Evolutionary conservation across 2,113 vertebrate genomes (phyloP), one percentile per base, ranked within the genome.

Genomic region (Cranoglanis bouderius): DNA sequence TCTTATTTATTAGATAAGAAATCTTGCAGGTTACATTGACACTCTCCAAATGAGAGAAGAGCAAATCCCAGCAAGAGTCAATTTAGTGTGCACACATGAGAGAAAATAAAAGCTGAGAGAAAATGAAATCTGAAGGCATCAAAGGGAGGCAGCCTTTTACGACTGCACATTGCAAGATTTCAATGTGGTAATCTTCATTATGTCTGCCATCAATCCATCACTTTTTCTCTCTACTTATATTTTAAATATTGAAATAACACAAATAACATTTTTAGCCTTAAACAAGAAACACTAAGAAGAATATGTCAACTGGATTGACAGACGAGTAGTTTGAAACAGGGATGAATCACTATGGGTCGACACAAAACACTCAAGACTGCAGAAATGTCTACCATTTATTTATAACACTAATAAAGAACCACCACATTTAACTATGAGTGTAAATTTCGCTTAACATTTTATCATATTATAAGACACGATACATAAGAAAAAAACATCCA

Each of bases 11-110:
- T 81, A 32, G 29, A 53, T 18, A 1, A 51, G 46, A 51, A 53
- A n/a, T 80, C 77, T 51, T 80, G 43, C 29, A n/a, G 6, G 26
- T 49, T 18, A 18, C 46, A 78, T 18, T 9, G 14, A 81, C n/a
- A 10, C 8, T n/a, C 46, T 57, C n/a, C n/a, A 21, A 82, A 82
- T 57, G 16, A 53, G 46, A 18, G 29, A 19, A 57, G 6, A 38
- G 80, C 51, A 57, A 24, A 57, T 57, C 80, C 53, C 80, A 82
- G 53, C 80, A 55, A 82, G 51, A 53, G 53, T 18, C 80, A 82
- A 82, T 57, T 82, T 82, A 82, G 18, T 57, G n/a, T 21, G 78
- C n/a, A 53, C 46, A 81, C 49, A 80, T 53, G 29, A 81, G n/a
- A 53, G 49, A 53, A 81, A 32, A 81, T 81, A 53, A 53, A 80